phyloP scores from a whole-genome alignment of 2,113 vertebrate species.

The Sylvietta virens region DNA sequence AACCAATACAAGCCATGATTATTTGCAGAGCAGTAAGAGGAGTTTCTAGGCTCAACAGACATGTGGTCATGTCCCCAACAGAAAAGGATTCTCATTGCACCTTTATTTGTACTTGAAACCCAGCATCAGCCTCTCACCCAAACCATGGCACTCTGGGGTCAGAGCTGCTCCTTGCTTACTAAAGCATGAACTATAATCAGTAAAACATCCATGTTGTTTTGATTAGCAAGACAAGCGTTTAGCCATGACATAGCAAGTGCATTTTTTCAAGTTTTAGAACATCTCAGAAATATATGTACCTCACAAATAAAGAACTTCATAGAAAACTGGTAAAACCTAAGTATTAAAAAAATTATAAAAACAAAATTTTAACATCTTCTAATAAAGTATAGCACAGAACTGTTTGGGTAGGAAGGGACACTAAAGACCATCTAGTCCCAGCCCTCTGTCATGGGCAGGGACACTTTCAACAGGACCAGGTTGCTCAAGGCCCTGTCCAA shows the following conservation, averaged over 20 bases:
- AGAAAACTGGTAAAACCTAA: background rate
- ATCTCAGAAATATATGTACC: background rate
- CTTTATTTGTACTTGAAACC: background rate
- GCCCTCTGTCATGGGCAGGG: accelerated
- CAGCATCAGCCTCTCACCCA: background rate
- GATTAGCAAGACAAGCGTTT: background rate
- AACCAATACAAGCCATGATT: background rate
- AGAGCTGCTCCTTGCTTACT: background rate
- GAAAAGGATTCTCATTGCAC: background rate
- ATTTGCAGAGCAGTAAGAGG: background rate
- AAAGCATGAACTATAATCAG: background rate
- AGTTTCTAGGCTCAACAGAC: background rate
- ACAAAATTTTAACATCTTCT: background rate
- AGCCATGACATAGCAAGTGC: background rate
- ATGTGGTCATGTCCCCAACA: background rate
- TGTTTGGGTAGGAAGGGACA: background rate
- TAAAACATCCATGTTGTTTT: background rate
- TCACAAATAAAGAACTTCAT: background rate
- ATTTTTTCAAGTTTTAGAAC: background rate
- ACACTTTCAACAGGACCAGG: background rate
- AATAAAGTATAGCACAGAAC: background rate
- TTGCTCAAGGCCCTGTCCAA: background rate
- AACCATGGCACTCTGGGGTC: background rate
- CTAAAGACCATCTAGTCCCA: background rate
- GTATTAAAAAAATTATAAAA: background rate